Percentiles rank a stretch among this genome's conserved stretches.
These are phyloP conservation scores for Platerodrilus igneus DNA, from an alignment of 2,888 invertebrate genomes.

Conservation along the genomic window DNA sequence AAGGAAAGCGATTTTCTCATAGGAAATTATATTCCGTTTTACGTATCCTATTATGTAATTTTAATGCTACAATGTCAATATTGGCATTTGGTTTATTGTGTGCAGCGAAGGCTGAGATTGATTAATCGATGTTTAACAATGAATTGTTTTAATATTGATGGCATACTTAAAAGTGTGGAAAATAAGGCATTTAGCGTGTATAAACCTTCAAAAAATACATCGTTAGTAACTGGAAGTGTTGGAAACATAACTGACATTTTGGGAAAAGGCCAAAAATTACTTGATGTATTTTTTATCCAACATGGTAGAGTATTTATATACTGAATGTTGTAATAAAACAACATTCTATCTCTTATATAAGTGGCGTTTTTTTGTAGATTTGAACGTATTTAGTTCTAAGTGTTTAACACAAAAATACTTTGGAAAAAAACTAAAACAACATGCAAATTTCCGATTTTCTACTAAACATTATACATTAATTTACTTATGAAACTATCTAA, in stretches of 20 bases:
- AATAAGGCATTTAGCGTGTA: conserved; percentile 14
- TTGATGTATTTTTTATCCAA: conserved; percentile 12
- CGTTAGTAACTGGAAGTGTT: conserved; percentile 1
- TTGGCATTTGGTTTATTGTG: conserved; percentile 15
- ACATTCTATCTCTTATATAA: too few species aligned
- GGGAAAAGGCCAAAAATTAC: conserved; percentile 10
- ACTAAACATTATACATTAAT: too few species aligned
- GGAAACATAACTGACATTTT: conserved; percentile 10
- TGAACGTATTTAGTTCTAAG: too few species aligned
- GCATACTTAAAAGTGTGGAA: conserved; percentile 10
- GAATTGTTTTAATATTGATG: conserved; percentile 5
- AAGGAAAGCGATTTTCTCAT: conserved; percentile 14
- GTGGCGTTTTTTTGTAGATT: too few species aligned
- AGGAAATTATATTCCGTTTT: conserved; percentile 17
- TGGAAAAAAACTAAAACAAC: too few species aligned
- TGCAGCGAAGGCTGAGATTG: conserved; percentile 11
- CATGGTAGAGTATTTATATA: conserved; percentile 13
- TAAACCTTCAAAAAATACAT: not conserved
- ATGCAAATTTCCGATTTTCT: too few species aligned
- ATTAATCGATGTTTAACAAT: conserved; percentile 13
- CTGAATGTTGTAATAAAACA: too few species aligned
- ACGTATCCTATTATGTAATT: conserved; percentile 14
- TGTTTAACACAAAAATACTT: too few species aligned
- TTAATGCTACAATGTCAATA: conserved; percentile 18
- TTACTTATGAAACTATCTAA: too few species aligned